These are phyloP conservation scores for Drosophila mimetica DNA, from an alignment of 2,888 invertebrate species.

Conservation along the genomic window DNA sequence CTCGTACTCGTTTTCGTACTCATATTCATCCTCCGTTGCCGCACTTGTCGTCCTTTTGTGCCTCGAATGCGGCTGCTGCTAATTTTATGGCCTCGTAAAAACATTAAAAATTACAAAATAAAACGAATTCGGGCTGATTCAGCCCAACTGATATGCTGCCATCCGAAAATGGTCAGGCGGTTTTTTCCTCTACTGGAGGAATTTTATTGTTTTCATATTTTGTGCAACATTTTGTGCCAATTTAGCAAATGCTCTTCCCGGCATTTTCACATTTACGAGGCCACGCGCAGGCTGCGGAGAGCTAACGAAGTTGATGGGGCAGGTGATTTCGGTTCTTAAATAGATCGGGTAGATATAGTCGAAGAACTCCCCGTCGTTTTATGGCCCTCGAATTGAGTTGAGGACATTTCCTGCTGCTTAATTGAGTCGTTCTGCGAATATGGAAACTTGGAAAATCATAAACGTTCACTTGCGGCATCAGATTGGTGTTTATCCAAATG, in stretches of 20 bases:
- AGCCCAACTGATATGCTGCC: constrained; percentile 18
- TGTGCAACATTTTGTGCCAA: constrained; percentile 52
- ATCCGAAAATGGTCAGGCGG: constrained; percentile 12
- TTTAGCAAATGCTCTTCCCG: constrained; percentile 39
- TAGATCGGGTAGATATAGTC: constrained; percentile 5
- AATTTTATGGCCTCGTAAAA: constrained; percentile 76
- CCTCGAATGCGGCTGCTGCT: constrained; percentile 24
- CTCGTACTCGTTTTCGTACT: constrained; percentile 18
- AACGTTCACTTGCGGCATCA: background rate
- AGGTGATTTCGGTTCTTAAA: constrained; percentile 20
- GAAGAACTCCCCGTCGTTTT: constrained; percentile 20
- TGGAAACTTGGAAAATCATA: background rate
- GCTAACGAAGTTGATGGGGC: constrained; percentile 11
- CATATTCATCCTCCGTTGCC: constrained; percentile 12
- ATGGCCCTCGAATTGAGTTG: constrained; percentile 35
- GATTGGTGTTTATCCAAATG: constrained; percentile 8
- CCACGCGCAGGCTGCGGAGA: background rate
- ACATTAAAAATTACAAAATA: constrained; percentile 66
- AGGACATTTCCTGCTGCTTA: constrained; percentile 21
- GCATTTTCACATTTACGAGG: constrained; percentile 51
- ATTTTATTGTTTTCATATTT: constrained; percentile 41
- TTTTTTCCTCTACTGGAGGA: background rate
- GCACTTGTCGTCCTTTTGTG: constrained; percentile 19
- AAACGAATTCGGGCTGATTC: constrained; percentile 28
- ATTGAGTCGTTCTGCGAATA: constrained; percentile 25